Conservation (phyloP, 1,140 invertebrate genomes). For the Calephelis virginiensis region DNA sequence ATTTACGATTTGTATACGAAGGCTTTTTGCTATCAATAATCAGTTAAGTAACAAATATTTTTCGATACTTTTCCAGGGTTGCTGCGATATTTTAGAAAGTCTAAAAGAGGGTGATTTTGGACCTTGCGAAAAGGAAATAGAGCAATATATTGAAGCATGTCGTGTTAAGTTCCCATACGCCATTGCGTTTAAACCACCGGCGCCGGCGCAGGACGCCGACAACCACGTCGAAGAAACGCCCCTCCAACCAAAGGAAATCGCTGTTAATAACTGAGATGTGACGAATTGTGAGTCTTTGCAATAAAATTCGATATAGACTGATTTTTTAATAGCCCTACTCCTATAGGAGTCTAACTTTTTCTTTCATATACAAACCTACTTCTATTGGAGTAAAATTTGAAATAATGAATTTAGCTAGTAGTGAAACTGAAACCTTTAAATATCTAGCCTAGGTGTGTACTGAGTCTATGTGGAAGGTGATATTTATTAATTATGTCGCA, state of each 20-base stretch:
- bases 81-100: constrained; percentile 87
- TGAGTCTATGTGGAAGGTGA: too few relatives aligned
- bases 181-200: constrained; percentile 81
- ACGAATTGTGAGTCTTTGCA: constrained; percentile 3
- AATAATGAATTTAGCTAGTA: too few relatives aligned
- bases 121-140: constrained; percentile 82
- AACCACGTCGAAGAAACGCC: constrained; percentile 29
- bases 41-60: background rate
- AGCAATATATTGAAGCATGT: constrained; percentile 85
- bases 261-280: constrained; percentile 40
- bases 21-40: background rate
- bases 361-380: too few relatives aligned
- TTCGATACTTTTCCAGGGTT: constrained; percentile 80
- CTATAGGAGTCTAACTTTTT: background rate
- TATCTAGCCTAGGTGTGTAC: too few relatives aligned
- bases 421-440: too few relatives aligned
- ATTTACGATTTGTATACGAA: too few relatives aligned
- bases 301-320: constrained; percentile 10
- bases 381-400: too few relatives aligned
- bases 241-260: constrained; percentile 41
- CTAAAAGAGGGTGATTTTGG: constrained; percentile 90
- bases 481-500: too few relatives aligned
- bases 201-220: constrained; percentile 40
- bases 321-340: constrained; percentile 3
- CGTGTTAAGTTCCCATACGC: constrained; percentile 87